Evolutionary conservation across 2,797 vertebrate genomes (phyloP).

Genomic region (Muscicapa striata): DNA sequence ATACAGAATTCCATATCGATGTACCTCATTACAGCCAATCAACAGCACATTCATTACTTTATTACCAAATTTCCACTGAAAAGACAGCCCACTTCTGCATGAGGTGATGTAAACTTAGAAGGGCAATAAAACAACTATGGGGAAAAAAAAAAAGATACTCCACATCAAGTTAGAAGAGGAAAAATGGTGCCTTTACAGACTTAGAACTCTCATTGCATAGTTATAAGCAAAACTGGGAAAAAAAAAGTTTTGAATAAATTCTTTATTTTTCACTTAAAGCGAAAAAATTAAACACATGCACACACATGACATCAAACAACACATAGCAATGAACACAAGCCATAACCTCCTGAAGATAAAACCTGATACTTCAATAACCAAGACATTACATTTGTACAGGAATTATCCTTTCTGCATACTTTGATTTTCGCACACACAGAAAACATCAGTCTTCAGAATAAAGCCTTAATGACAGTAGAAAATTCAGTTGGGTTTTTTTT

Average conservation of each 20-base stretch:
- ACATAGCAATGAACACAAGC: not conserved
- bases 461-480: not conserved
- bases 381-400: not conserved
- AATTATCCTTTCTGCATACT: not conserved
- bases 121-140: not conserved
- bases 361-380: not conserved
- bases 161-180: not conserved
- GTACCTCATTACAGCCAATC: not conserved
- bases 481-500: not conserved
- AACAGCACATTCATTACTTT: not conserved
- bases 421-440: not conserved
- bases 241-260: not conserved
- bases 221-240: accelerated
- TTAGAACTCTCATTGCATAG: not conserved
- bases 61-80: not conserved
- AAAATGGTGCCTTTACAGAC: not conserved
- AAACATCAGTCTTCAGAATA: not conserved
- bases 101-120: not conserved
- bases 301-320: not conserved
- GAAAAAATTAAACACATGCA: not conserved
- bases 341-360: not conserved
- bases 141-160: not conserved
- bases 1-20: not conserved
- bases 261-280: not conserved
- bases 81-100: not conserved